Evolutionary conservation across 2,797 vertebrate species (phyloP).

Genomic region (Agapornis canus): DNA sequence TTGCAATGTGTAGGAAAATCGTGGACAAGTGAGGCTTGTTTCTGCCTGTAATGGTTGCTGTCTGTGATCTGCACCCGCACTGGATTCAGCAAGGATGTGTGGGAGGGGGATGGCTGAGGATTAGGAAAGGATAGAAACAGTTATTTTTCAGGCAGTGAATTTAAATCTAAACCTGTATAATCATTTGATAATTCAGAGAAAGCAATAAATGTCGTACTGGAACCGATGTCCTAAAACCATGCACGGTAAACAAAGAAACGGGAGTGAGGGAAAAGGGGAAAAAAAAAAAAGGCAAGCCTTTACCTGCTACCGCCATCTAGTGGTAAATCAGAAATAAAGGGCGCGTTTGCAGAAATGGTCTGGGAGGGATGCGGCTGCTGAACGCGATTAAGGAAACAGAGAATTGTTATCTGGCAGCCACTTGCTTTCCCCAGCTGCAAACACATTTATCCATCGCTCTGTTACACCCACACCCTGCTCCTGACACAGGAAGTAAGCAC

Average conservation of each 20-base stretch:
- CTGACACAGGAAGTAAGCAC: not conserved
- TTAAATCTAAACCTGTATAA: not conserved
- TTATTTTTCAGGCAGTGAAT: not conserved
- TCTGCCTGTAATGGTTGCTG: not conserved
- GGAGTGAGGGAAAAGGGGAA: not conserved
- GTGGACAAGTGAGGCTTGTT: not conserved
- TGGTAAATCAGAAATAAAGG: constrained; percentile 59
- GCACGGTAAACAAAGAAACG: constrained; percentile 56
- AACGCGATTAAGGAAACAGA: not conserved
- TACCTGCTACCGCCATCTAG: constrained; percentile 79
- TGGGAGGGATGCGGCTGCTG: not conserved
- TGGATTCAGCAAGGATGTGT: not conserved
- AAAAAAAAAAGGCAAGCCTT: constrained; percentile 30
- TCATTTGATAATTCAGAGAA: not conserved
- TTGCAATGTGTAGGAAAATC: not conserved
- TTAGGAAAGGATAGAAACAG: not conserved
- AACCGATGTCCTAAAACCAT: not conserved
- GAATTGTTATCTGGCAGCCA: not conserved
- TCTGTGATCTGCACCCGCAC: not conserved
- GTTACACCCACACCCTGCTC: not conserved
- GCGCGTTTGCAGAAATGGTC: not conserved
- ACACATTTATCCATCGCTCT: not conserved
- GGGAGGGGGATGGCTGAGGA: not conserved
- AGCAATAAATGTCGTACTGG: not conserved
- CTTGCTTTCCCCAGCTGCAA: not conserved